Evolutionary conservation across 2,888 invertebrate species (phyloP).

Genomic region (Prosopocoilus inquinatus): DNA sequence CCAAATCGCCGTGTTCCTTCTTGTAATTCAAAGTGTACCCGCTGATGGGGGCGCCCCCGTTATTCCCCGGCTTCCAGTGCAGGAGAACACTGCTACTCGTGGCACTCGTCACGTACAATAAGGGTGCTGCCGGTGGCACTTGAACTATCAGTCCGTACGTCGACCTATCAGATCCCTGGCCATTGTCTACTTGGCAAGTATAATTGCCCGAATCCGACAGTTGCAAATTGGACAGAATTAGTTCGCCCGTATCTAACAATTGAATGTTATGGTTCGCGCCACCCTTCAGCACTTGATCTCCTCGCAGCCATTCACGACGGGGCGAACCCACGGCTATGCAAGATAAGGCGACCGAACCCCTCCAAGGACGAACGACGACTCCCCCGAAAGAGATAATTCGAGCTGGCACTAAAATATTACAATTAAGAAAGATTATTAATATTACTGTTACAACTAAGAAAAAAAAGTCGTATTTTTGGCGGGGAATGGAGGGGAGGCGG

Average conservation of each 20-base stretch:
- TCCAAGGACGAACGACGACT: slow-evolving; percentile 64
- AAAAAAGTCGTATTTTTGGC: neutral
- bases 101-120: slow-evolving; percentile 71
- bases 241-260: slow-evolving; percentile 63
- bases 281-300: slow-evolving; percentile 57
- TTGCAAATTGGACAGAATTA: slow-evolving; percentile 64
- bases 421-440: too few species aligned
- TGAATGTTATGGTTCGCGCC: slow-evolving; percentile 62
- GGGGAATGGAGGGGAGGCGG: too few species aligned
- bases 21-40: slow-evolving; percentile 68
- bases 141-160: slow-evolving; percentile 66
- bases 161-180: slow-evolving; percentile 65
- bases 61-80: slow-evolving; percentile 72
- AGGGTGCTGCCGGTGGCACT: slow-evolving; percentile 73
- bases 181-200: slow-evolving; percentile 69
- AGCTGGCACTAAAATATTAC: slow-evolving; percentile 56
- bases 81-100: slow-evolving; percentile 72
- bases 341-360: slow-evolving; percentile 61
- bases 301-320: slow-evolving; percentile 64
- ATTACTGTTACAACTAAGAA: too few species aligned
- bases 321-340: slow-evolving; percentile 69
- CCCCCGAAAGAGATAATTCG: slow-evolving; percentile 72
- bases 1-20: slow-evolving; percentile 63
- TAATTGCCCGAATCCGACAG: slow-evolving; percentile 68
- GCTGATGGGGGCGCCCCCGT: slow-evolving; percentile 67